Conservation (phyloP, 2,888 invertebrate species). For the Scaptomyza parva region DNA sequence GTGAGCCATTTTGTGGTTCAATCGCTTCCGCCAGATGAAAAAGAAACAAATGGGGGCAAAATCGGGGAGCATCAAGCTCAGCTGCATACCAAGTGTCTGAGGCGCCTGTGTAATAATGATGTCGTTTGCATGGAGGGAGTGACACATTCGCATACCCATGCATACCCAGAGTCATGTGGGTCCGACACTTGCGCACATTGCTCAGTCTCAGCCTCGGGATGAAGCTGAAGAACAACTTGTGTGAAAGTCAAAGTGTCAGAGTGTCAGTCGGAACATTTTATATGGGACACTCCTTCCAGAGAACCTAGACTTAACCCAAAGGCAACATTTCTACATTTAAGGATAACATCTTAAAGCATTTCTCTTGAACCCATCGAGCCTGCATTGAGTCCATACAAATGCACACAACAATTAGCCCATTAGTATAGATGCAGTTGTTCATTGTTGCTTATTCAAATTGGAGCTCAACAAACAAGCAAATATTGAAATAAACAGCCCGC, state of each 20-base stretch:
- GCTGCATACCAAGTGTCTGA: constrained; percentile 22
- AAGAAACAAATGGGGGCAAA: constrained; percentile 28
- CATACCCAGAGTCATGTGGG: constrained; percentile 22
- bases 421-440: constrained; percentile 8
- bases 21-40: constrained; percentile 33
- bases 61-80: constrained; percentile 6
- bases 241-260: constrained; percentile 21
- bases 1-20: constrained; percentile 42
- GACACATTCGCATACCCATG: constrained; percentile 7
- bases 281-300: constrained; percentile 13
- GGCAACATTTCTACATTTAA: constrained; percentile 13
- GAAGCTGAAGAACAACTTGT: constrained; percentile 25
- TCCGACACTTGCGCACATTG: constrained; percentile 45
- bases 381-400: constrained; percentile 9
- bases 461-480: constrained; percentile 27
- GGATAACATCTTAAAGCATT: constrained; percentile 4
- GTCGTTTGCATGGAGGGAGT: neutral
- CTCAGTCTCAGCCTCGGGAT: constrained; percentile 38
- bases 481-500: constrained; percentile 42
- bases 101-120: constrained; percentile 28
- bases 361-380: neutral
- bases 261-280: constrained; percentile 24
- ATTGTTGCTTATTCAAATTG: constrained; percentile 6
- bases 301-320: neutral
- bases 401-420: constrained; percentile 44